A percentile compares a stretch with the other conserved stretches of the same genome.
Evolutionary conservation across 2,888 invertebrate genomes (phyloP).

Genomic region (Odiellus spinosus): DNA sequence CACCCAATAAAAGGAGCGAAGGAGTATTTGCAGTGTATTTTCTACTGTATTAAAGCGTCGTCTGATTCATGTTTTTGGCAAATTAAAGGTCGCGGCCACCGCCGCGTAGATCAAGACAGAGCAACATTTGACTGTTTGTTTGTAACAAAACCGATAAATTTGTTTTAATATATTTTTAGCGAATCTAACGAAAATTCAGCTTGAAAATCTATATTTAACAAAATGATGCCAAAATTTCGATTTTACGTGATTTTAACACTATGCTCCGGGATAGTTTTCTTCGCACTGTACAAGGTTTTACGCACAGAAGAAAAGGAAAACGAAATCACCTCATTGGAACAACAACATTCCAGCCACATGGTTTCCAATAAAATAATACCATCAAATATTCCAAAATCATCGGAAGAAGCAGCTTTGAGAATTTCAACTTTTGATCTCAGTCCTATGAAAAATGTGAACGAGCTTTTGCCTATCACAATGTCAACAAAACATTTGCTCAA

Average conservation of each 20-base stretch:
- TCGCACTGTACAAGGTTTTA: constrained; percentile 14
- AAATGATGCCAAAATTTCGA: constrained; percentile 14
- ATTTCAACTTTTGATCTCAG: constrained; percentile 2
- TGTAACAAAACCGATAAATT: too few species aligned
- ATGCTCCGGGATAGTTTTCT: constrained; percentile 13
- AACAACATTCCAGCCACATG: constrained; percentile 1
- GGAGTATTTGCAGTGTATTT: too few species aligned
- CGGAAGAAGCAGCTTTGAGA: constrained; percentile 1
- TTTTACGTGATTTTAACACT: constrained; percentile 13
- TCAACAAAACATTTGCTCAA: constrained; percentile 12
- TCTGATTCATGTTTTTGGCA: too few species aligned
- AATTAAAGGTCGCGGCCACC: too few species aligned
- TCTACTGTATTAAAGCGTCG: too few species aligned
- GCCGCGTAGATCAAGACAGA: too few species aligned
- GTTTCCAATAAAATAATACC: too few species aligned
- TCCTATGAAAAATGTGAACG: constrained; percentile 14
- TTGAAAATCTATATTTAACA: background rate
- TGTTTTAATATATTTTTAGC: too few species aligned
- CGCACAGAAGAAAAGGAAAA: constrained; percentile 12
- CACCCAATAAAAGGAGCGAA: too few species aligned
- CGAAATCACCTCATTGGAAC: constrained; percentile 6
- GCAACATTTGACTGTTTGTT: too few species aligned
- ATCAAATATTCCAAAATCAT: too few species aligned
- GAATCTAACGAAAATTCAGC: too few species aligned
- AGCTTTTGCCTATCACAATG: constrained; percentile 12